Percentiles rank a stretch among this genome's conserved stretches.
Evolutionary conservation across 2,888 invertebrate species (phyloP).

Genomic region (Doris montereyensis): DNA sequence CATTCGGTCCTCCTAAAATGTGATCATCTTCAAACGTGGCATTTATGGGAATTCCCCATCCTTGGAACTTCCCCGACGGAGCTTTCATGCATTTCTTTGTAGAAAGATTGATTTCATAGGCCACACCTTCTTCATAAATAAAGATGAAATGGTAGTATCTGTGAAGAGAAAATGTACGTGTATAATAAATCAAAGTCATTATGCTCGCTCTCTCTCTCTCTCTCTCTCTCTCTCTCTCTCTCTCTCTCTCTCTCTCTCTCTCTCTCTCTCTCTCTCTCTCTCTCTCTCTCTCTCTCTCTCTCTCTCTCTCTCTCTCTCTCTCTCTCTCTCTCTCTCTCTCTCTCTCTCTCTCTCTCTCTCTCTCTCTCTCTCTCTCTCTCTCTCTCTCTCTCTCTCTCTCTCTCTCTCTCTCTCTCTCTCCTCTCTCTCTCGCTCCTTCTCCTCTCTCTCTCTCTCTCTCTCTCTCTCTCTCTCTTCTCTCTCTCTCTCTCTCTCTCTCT

Average conservation of each 20-base stretch:
- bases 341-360: neutral
- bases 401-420: neutral
- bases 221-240: neutral
- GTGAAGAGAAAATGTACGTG: no score
- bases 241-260: neutral
- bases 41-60: neutral
- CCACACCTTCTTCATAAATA: neutral
- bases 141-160: neutral
- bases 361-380: neutral
- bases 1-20: neutral
- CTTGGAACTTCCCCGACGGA: neutral
- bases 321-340: neutral
- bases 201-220: neutral
- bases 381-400: neutral
- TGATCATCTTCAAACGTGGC: neutral
- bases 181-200: no score
- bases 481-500: neutral
- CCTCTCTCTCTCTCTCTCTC: neutral
- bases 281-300: neutral
- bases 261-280: neutral
- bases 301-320: neutral
- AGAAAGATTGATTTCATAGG: conserved; percentile 9
- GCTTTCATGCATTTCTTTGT: neutral
- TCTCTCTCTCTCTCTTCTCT: neutral
- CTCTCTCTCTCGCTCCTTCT: neutral